Evolutionary conservation across 2,113 vertebrate species (phyloP).

Genomic region (Condylura cristata): DNA sequence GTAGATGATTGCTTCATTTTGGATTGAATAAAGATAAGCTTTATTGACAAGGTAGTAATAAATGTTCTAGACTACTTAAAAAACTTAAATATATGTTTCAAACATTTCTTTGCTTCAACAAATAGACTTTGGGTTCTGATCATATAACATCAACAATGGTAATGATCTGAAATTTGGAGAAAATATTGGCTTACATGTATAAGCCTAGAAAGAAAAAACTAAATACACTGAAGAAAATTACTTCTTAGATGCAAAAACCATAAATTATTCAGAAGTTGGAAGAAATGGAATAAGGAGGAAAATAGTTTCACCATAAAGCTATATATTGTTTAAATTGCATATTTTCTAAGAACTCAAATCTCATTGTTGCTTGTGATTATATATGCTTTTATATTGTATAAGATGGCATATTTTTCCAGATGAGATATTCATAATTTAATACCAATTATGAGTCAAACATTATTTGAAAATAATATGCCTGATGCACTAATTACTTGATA

Average conservation of each 20-base stretch:
- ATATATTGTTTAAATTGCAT: background rate
- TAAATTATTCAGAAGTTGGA: background rate
- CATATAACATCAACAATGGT: too few species aligned
- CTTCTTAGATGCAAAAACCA: background rate
- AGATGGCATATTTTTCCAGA: background rate
- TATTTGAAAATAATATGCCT: background rate
- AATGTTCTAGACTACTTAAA: background rate
- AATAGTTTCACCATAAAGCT: background rate
- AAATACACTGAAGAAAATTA: background rate
- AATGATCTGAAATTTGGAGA: background rate
- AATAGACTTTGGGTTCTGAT: background rate
- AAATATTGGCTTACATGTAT: background rate
- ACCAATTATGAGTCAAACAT: background rate
- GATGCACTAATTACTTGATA: background rate
- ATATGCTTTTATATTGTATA: background rate
- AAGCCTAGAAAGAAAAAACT: background rate
- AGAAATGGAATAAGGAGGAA: background rate
- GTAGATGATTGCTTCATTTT: background rate
- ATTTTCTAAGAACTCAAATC: background rate
- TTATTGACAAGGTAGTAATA: background rate
- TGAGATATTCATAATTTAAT: background rate
- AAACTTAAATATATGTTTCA: background rate
- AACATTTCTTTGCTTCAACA: background rate
- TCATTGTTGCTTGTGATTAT: background rate
- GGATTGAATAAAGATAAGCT: background rate